phyloP scores from a whole-genome alignment of 1,140 invertebrate species.

The Atta texana region DNA sequence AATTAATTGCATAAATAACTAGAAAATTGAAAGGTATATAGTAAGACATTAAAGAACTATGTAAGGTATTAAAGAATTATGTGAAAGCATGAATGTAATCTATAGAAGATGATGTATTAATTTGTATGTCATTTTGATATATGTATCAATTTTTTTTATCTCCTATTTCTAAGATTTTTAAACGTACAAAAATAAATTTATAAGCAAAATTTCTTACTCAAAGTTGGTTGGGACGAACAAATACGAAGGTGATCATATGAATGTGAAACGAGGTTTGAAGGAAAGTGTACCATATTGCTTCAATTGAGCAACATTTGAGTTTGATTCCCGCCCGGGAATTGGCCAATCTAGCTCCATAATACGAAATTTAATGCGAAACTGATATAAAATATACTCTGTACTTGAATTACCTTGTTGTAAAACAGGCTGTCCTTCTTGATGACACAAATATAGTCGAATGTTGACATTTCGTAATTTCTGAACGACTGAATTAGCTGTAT shows the following conservation, averaged over 20 bases:
- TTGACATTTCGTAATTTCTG: conserved; percentile 8
- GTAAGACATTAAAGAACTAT: background rate
- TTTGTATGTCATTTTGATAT: too few relatives aligned
- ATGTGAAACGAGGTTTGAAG: conserved; percentile 78
- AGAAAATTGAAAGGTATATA: background rate
- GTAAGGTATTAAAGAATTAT: too few relatives aligned
- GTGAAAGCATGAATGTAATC: background rate
- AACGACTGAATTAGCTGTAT: background rate
- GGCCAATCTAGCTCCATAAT: conserved; percentile 69
- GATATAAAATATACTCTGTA: conserved; percentile 64
- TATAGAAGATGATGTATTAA: background rate
- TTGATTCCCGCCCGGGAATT: conserved; percentile 63
- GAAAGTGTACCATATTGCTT: conserved; percentile 82
- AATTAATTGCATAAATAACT: background rate
- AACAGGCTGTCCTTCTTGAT: background rate
- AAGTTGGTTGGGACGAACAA: conserved; percentile 1
- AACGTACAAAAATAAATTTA: background rate
- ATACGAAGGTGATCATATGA: conserved; percentile 60
- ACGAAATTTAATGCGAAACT: conserved; percentile 71
- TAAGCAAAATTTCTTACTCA: background rate
- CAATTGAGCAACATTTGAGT: conserved; percentile 79
- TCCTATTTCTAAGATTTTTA: background rate
- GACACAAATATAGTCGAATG: background rate
- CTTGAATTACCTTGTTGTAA: background rate
- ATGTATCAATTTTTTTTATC: background rate